These are phyloP conservation scores for Catharus bicknelli DNA, from an alignment of 2,113 vertebrate species.

Conservation along the genomic window DNA sequence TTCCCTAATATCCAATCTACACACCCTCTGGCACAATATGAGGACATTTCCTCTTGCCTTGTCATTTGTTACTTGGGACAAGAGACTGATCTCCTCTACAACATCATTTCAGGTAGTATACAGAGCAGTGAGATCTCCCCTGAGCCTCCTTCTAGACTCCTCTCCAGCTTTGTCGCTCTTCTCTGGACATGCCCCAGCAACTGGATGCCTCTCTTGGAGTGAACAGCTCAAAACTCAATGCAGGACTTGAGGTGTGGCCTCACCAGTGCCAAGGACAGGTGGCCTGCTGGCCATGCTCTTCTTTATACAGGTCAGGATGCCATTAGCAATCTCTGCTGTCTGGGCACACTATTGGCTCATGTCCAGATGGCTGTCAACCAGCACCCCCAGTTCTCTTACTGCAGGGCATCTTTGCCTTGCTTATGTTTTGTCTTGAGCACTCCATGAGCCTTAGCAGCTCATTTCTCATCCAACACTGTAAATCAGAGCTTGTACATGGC, in stretches of 20 bases:
- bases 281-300: background rate
- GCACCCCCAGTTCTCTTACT: background rate
- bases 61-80: background rate
- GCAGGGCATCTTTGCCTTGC: background rate
- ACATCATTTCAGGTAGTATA: background rate
- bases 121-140: background rate
- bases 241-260: fast-evolving
- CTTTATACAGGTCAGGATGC: background rate
- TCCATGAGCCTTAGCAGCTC: background rate
- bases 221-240: background rate
- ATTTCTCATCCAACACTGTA: background rate
- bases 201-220: background rate
- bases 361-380: fast-evolving
- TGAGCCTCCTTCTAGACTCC: background rate
- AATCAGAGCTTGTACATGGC: background rate
- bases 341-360: background rate
- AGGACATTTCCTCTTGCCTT: background rate
- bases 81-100: background rate
- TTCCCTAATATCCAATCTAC: background rate
- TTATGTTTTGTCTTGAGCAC: background rate
- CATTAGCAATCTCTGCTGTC: background rate
- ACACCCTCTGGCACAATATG: background rate
- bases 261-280: too few species aligned
- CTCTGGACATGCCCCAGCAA: background rate
- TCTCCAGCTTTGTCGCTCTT: background rate